Evolutionary conservation across 2,113 vertebrate species (phyloP).

Genomic region (Nycticorax nycticorax): DNA sequence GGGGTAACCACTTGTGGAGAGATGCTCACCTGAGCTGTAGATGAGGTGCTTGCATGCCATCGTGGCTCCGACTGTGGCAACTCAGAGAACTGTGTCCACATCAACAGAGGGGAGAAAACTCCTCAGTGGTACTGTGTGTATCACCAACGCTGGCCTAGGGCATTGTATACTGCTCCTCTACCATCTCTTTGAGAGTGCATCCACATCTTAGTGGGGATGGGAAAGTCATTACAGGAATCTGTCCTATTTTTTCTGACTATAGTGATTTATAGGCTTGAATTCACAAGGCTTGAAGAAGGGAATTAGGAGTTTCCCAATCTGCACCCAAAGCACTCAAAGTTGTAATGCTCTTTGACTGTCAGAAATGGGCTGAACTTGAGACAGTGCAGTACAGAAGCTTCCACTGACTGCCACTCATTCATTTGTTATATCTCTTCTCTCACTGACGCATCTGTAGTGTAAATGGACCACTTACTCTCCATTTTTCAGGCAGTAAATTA

Average conservation of each 20-base stretch:
- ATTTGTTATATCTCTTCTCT: not conserved
- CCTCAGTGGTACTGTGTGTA: not conserved
- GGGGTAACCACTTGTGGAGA: not conserved
- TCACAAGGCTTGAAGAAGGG: not conserved
- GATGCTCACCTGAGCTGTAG: not conserved
- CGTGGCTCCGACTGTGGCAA: accelerated
- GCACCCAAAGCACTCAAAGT: not conserved
- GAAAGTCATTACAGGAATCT: not conserved
- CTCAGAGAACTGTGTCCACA: not conserved
- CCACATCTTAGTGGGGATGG: not conserved
- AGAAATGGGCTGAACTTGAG: not conserved
- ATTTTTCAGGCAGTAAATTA: not conserved
- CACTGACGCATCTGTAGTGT: not conserved
- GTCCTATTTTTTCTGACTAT: not conserved
- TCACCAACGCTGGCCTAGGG: not conserved
- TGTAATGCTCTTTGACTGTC: not conserved
- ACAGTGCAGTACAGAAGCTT: not conserved
- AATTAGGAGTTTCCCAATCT: not conserved
- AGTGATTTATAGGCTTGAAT: not conserved
- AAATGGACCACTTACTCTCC: not conserved
- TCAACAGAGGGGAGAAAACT: not conserved
- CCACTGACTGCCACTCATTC: accelerated
- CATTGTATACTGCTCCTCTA: not conserved
- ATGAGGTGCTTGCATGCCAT: accelerated
- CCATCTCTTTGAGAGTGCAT: not conserved